Base-by-base conservation (phyloP, 1,140 invertebrate genomes). In the Trichogramma pretiosum region DNA sequence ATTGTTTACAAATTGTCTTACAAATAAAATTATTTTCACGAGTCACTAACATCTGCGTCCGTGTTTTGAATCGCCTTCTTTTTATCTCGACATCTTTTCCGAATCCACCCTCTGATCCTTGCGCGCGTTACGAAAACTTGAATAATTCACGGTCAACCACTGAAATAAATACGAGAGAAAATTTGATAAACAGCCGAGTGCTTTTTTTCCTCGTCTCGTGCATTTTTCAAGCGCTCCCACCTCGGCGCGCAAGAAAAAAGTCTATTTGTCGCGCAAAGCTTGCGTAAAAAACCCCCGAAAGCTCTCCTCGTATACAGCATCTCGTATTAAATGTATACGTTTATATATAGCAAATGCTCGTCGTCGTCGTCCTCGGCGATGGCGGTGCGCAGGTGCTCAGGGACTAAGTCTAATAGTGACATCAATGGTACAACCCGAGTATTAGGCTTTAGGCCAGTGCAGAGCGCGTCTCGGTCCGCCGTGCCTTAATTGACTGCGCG, bases 121-220 rank as follows among this genome's bases (percentile, higher is more conserved):
- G 3, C 7, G 35, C 23, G 17, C 1, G 21, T n/a, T n/a, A n/a
- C n/a, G n/a, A n/a, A n/a, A n/a, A 5, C 13, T 24, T 50, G 30
- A 50, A 50, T 50, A 50, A 50, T 45, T 35, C 42, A 45, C 23
- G n/a, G 26, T 22, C 42, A 5, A 21, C 36, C 32, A 16, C 43
- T 42, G 38, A 51, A 46, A 51, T 51, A 51, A 51, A 46, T 51
- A 51, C 45, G 37, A 40, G 32, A 16, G 13, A 32, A 51, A 51
- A 46, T 51, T 46, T 46, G 49, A 51, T 37, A 46, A 46, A 46
- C 43, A 42, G 30, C 22, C n/a, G 28, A 36, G 43, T 8, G 40
- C 21, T n/a, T 40, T 42, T 41, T 35, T 41, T 50, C 22, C n/a
- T n/a, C 22, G 10, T 18, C 42, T 40, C 14, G 0, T 50, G 43